Evolutionary conservation across 2,888 invertebrate species (phyloP).

Genomic region (Drosophila peninsularis): DNA sequence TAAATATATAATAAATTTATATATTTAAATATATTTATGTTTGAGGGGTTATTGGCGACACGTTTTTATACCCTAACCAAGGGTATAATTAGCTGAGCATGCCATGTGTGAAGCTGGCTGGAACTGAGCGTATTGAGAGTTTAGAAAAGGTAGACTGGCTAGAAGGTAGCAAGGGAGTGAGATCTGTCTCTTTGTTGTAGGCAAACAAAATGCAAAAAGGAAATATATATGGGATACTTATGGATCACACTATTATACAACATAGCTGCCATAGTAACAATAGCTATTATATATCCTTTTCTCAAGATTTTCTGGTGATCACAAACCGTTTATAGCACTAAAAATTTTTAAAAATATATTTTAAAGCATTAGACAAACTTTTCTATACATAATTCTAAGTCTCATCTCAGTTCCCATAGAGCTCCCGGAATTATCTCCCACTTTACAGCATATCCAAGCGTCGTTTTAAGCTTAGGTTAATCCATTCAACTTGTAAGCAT

Average conservation of each 20-base stretch:
- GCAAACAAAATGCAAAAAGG: neutral
- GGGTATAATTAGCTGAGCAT: neutral
- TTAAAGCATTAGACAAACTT: neutral
- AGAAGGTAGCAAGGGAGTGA: neutral
- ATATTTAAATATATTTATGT: slow-evolving; percentile 24
- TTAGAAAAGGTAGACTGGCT: neutral
- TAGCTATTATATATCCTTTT: too few relatives aligned
- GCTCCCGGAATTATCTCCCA: too few relatives aligned
- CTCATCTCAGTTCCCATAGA: too few relatives aligned
- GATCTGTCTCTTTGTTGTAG: too few relatives aligned
- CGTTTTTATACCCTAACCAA: slow-evolving; percentile 48
- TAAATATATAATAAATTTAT: slow-evolving; percentile 23
- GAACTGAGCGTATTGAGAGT: neutral
- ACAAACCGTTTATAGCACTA: too few relatives aligned
- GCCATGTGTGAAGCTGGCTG: neutral
- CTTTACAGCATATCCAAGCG: slow-evolving; percentile 27
- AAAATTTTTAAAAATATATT: neutral
- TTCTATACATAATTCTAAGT: neutral
- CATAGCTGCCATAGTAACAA: neutral
- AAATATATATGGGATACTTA: too few relatives aligned
- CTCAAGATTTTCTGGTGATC: too few relatives aligned
- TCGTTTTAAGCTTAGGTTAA: neutral
- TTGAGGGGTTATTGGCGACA: slow-evolving; percentile 52
- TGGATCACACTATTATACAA: too few relatives aligned
- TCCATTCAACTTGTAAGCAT: slow-evolving; percentile 5